Evolutionary conservation across 2,888 invertebrate species (phyloP), one percentile per base, ranked within the genome.

Genomic region (Ethmia dodecea): DNA sequence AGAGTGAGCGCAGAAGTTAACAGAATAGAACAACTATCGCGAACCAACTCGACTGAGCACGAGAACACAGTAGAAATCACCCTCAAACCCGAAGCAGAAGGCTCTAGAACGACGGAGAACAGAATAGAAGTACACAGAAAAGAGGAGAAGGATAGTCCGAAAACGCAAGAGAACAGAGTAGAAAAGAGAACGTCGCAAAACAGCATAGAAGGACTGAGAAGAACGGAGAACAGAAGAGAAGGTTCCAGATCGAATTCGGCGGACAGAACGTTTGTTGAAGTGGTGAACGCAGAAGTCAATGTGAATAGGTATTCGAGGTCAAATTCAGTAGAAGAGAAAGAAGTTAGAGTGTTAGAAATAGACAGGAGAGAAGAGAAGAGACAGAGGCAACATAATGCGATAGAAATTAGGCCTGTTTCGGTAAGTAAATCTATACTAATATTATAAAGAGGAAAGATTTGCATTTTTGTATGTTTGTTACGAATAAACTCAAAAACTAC

Each of bases 371-470:
- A 60, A 48, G 29, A 57, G 55, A 40, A 54, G 57, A 33, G 56
- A 52, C 18, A 60, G 47, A 22, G 39, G 9, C 11, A 18, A 33
- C 33, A 66, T 42, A 80, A 66, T 43, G 56, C 66, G 8, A 67
- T 80, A 0, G 78, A 76, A 46, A 73, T 78, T 5, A 70, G 73
- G 51, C 73, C 84, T 30, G 63, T 74, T 35, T 66, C 72, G 54
- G 83, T 84, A 40, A 77, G 77, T 55, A n/a, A n/a, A n/a, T n/a
- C n/a, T n/a, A n/a, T n/a, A n/a, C n/a, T n/a, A n/a, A n/a, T n/a
- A n/a, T n/a, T n/a, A n/a, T n/a, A n/a, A n/a, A n/a, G n/a, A n/a
- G n/a, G n/a, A n/a, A n/a, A n/a, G n/a, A n/a, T n/a, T n/a, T n/a
- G n/a, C n/a, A n/a, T n/a, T n/a, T n/a, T n/a, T n/a, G n/a, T n/a